Evolutionary conservation across 2,113 vertebrate genomes (phyloP), one percentile per base, ranked within the genome.

Genomic region (Nothobranchius kuhntae): DNA sequence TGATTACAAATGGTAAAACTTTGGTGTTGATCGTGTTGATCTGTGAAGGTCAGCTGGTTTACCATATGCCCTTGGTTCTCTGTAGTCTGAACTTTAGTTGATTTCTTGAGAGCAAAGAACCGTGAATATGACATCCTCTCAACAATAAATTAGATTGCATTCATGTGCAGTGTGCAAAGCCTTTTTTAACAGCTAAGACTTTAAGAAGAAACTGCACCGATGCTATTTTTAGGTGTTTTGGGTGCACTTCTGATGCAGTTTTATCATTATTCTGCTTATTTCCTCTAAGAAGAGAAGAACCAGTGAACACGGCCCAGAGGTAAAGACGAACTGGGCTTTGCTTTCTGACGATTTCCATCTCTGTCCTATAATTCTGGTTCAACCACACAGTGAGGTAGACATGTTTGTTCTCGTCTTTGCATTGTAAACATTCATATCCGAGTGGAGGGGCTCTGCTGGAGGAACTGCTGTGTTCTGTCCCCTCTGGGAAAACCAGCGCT

Each of bases 401-500:
- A 52, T 72, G 59, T 67, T 73, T 78, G 46, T 54, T 63, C 56
- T 60, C 56, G 52, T 73, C 53, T 73, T 48, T 81, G 68, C 65
- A 76, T 70, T 60, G 57, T 68, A 76, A 85, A 82, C 75, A 79
- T 56, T 68, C 68, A 30, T 51, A 59, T 56, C 52, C 30, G 47
- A 52, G 68, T 61, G 44, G 21, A 15, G 30, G 38, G 61, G 40
- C 53, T 71, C 69, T 66, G 80, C 62, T 46, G 67, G 72, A 47
- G 46, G 65, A 61, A 65, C 62, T 61, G 42, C 57, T 26, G 48
- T 30, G 13, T 57, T 56, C 54, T 68, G 68, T 76, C 64, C 77
- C 75, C 68, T 66, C 14, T 9, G 56, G 73, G 73, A 81, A 81
- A 56, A 68, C 71, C 76, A 81, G 64, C n/a, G 7, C 44, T 72